A percentile compares a stretch with the other conserved stretches of the same genome.
These are phyloP conservation scores for Muricea muricata DNA, from an alignment of 92 coral and sea anemone genomes.

Conservation along the genomic window DNA sequence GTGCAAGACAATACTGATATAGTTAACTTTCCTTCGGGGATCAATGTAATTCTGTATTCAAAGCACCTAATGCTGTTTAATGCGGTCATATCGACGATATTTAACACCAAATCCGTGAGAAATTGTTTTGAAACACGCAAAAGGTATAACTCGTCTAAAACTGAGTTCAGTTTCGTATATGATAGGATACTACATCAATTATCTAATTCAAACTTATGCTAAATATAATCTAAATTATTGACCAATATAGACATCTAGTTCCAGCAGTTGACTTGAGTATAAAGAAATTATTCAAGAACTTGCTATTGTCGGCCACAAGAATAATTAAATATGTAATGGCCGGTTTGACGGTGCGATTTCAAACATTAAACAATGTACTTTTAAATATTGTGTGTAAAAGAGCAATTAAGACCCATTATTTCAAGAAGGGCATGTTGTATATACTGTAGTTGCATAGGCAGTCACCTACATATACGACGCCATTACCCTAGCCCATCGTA, in stretches of 20 bases:
- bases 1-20: slow-evolving; percentile 28
- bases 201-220: too few relatives aligned
- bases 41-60: slow-evolving; percentile 4
- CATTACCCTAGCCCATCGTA: too few relatives aligned
- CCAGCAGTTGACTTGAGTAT: too few relatives aligned
- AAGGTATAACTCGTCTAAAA: background rate
- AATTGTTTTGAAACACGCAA: background rate
- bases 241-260: too few relatives aligned
- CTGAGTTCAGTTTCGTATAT: background rate
- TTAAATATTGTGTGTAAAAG: too few relatives aligned
- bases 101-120: slow-evolving; percentile 18
- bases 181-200: too few relatives aligned
- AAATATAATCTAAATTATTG: too few relatives aligned
- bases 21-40: slow-evolving; percentile 16
- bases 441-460: too few relatives aligned
- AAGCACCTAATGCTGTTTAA: slow-evolving; percentile 13
- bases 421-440: too few relatives aligned
- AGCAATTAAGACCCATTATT: background rate
- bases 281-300: background rate
- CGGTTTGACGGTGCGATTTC: background rate
- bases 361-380: background rate
- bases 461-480: too few relatives aligned
- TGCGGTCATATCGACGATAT: slow-evolving; percentile 15
- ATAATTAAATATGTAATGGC: background rate
- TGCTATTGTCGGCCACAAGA: background rate